Evolutionary conservation across 2,888 invertebrate species (phyloP), one percentile per base, ranked within the genome.

Genomic region (Busseola fusca): DNA sequence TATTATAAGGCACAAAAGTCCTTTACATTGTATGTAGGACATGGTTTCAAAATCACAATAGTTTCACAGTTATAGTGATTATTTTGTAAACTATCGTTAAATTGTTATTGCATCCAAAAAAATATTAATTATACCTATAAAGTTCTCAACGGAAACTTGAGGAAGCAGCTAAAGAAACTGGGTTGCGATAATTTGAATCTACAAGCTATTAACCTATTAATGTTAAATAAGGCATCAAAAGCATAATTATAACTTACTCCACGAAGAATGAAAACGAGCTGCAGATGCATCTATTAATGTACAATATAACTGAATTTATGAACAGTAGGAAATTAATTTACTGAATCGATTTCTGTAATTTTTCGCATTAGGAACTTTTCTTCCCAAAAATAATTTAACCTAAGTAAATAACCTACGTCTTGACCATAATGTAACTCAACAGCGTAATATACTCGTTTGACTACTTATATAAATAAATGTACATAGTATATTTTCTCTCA

Each of bases 171-270:
- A 59, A 59, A 57, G 14, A 30, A 81, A 69, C 64, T 72, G 12
- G 74, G 80, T 65, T 72, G 42, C 30, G 42, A 59, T 78, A 60
- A 78, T 82, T 74, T 42, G 30, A 54, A 25, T 34, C 68, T 25
- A 21, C 64, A 30, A 37, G 30, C 42, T 64, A 68, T 74, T 82
- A 78, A 63, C 9, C n/a, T 3, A 72, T 81, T 81, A 59, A 40
- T 27, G 58, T 70, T 77, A 63, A 81, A 74, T 69, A 69, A 78
- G 34, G 56, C 67, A 45, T 74, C 59, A 40, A 42, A 70, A 72
- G 1, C 5, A 34, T 68, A n/a, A 67, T 67, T 25, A 66, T 71
- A 42, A 45, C 60, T 60, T 25, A 67, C 57, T 57, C 16, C 6
- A 54, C n/a, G 59, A 59, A 69, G 27, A n/a, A 64, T 70, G 52